Evolutionary conservation across 2,888 invertebrate genomes (phyloP), one percentile per base, ranked within the genome.

Genomic region (Cosmopolites sordidus): DNA sequence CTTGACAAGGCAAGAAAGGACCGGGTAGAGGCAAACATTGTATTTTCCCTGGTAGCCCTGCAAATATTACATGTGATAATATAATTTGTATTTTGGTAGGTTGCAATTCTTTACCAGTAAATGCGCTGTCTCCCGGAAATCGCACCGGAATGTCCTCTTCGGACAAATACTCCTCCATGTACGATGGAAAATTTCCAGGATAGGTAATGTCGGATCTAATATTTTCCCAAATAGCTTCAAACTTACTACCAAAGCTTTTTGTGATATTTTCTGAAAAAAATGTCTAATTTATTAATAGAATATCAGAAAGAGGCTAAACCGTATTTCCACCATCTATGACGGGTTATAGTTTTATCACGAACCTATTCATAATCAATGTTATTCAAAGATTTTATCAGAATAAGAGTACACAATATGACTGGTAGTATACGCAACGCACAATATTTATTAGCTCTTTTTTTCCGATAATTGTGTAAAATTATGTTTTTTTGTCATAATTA

Each of bases 1-100:
- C 96, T 69, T 91, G 89, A 73, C 96, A 97, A 2, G 96, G 96
- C 68, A 95, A 78, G 76, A 96, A 96, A 2, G 96, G 95, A 81
- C 89, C 90, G 1, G 93, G 93, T 68, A 87, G 79, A 8, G 93
- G 94, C 62, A 89, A 76, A 70, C 93, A 93, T 64, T 87, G 86
- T 55, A 86, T 81, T 58, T 75, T 76, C 39, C 79, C 79, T 1
- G 66, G 63, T 30, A 39, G 8, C 37, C 51, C 58, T 56, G 22
- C 8, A 22, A 3, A 22, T 22, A 5, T 22, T 22, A 22, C 8
- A 8, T 29, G 29, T 8, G 29, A 29, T 8, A 29, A 29, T 29
- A 29, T 29, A 11, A 29, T 8, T 8, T 29, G 29, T 29, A n/a
- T 29, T 29, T 29, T 11, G n/a, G n/a, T n/a, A n/a, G n/a, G 37